These are phyloP conservation scores for Tetanocera ferruginea DNA, from an alignment of 2,888 invertebrate genomes.

Conservation along the genomic window DNA sequence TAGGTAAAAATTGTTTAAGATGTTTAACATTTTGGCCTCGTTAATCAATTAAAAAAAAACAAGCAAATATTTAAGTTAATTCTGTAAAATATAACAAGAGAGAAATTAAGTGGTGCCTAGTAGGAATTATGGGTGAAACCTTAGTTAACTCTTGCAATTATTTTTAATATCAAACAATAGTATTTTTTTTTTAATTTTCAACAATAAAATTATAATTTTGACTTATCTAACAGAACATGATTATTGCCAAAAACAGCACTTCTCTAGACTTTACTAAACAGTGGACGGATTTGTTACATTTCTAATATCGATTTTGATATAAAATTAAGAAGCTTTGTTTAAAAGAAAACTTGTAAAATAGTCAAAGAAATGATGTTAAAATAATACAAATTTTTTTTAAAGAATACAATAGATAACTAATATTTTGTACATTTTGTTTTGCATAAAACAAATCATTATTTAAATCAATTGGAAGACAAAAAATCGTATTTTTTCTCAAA, in stretches of 20 bases:
- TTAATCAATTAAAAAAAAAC: too few species aligned
- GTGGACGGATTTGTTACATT: conserved; percentile 36
- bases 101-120: too few species aligned
- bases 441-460: conserved; percentile 15
- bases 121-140: too few species aligned
- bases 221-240: too few species aligned
- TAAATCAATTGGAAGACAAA: conserved; percentile 27
- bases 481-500: neutral
- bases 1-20: too few species aligned
- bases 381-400: neutral
- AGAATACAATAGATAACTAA: neutral
- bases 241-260: neutral
- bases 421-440: conserved; percentile 19
- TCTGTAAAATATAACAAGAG: too few species aligned
- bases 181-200: too few species aligned
- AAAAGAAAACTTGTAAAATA: neutral
- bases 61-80: too few species aligned
- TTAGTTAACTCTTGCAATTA: too few species aligned
- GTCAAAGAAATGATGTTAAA: neutral
- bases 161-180: too few species aligned
- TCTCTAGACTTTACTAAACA: conserved; percentile 32
- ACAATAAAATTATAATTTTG: too few species aligned
- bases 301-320: neutral
- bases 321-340: neutral
- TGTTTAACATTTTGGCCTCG: too few species aligned